Conservation (phyloP, 2,113 vertebrate species). For the Alaudala cheleensis region DNA sequence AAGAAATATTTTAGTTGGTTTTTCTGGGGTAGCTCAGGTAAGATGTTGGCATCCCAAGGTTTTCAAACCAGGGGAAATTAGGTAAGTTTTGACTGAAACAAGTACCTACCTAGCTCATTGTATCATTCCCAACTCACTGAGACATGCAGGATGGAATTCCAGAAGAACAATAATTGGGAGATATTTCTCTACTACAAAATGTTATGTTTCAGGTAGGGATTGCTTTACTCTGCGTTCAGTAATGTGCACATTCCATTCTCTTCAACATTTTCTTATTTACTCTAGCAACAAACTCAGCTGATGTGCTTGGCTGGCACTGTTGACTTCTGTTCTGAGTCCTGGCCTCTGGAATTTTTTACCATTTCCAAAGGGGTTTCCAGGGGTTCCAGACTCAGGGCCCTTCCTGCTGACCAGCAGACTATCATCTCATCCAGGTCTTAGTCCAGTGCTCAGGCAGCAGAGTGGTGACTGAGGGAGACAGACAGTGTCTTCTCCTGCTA, state of each 20-base stretch:
- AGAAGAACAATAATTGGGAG: not conserved
- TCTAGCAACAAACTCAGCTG: not conserved
- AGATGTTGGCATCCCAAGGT: not conserved
- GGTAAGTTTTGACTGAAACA: not conserved
- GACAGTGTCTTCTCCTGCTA: not conserved
- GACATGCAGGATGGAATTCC: not conserved
- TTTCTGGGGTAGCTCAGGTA: not conserved
- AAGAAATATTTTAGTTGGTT: not conserved
- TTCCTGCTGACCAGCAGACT: not conserved
- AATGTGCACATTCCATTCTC: not conserved
- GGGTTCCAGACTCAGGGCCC: not conserved
- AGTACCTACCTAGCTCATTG: not conserved
- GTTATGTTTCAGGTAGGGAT: not conserved
- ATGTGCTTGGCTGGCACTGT: not conserved
- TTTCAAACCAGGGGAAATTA: not conserved
- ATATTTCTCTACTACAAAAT: not conserved
- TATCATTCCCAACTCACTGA: not conserved
- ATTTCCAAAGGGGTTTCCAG: not conserved
- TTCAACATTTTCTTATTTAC: not conserved
- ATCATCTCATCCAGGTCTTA: not conserved
- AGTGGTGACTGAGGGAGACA: not conserved
- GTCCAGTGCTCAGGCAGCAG: not conserved
- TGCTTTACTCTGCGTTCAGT: not conserved
- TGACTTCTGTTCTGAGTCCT: not conserved
- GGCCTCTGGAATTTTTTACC: not conserved